Percentiles rank a stretch among this genome's conserved stretches.
These are phyloP conservation scores for Triplophysa bombifrons DNA, from an alignment of 2,797 vertebrate species.

Conservation along the genomic window DNA sequence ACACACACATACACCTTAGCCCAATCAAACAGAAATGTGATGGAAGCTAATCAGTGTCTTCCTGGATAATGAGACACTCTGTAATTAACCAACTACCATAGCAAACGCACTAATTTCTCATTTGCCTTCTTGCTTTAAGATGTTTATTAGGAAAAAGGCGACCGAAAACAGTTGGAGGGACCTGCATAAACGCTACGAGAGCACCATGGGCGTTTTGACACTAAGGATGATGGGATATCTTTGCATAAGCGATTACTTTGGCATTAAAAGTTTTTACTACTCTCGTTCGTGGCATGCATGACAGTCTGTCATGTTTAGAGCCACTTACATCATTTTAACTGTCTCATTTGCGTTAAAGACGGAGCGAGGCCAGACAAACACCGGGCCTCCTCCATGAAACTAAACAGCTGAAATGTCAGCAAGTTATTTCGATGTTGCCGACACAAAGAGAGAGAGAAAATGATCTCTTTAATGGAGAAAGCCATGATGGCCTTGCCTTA, in stretches of 20 bases:
- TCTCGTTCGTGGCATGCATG: slow-evolving; percentile 1
- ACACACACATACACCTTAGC: slow-evolving; percentile 30
- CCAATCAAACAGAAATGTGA: slow-evolving; percentile 51
- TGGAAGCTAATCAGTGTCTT: slow-evolving; percentile 62
- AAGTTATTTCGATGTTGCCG: slow-evolving; percentile 19
- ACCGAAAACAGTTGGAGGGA: slow-evolving; percentile 12
- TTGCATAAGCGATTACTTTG: slow-evolving; percentile 5
- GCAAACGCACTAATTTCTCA: slow-evolving; percentile 48
- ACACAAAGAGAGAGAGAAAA: slow-evolving; percentile 39
- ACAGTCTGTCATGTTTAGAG: slow-evolving; percentile 28
- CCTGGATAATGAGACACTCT: slow-evolving; percentile 57
- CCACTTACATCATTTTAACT: slow-evolving; percentile 19
- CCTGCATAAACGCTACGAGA: background rate
- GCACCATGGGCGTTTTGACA: slow-evolving; percentile 3
- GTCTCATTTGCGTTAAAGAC: slow-evolving; percentile 30
- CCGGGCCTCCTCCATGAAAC: background rate
- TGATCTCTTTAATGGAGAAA: slow-evolving; percentile 45
- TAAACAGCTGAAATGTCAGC: slow-evolving; percentile 32
- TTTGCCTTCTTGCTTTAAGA: slow-evolving; percentile 51
- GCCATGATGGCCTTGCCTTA: slow-evolving; percentile 45
- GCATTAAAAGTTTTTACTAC: slow-evolving; percentile 15
- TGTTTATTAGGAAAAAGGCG: slow-evolving; percentile 41
- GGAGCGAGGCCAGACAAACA: background rate
- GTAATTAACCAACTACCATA: slow-evolving; percentile 59
- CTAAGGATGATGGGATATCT: slow-evolving; percentile 22